Conservation (phyloP, 2,113 vertebrate genomes). For the Gavialis gangeticus region DNA sequence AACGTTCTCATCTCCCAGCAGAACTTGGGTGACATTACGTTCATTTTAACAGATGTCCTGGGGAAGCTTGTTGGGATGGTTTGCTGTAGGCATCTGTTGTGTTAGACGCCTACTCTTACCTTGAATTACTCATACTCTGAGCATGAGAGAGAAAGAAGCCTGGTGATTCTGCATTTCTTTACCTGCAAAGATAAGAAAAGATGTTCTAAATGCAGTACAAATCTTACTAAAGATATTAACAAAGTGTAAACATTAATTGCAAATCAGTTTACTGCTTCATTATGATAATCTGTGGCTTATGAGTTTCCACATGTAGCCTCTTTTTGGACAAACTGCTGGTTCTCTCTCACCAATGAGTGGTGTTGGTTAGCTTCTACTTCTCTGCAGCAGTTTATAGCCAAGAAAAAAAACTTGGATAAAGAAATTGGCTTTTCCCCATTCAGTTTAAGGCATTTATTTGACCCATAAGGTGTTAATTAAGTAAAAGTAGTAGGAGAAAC, state of each 20-base stretch:
- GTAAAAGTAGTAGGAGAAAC: background rate
- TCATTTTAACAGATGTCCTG: background rate
- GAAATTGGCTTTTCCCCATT: background rate
- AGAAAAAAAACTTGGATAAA: background rate
- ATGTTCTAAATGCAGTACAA: background rate
- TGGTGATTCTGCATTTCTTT: background rate
- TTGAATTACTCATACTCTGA: background rate
- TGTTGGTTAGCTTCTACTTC: background rate
- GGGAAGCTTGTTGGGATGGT: background rate
- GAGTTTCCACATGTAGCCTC: constrained; percentile 40
- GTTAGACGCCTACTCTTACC: background rate
- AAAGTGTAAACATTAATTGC: background rate
- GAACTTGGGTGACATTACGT: background rate
- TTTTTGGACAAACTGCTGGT: background rate
- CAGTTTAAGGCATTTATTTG: background rate
- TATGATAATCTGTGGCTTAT: background rate
- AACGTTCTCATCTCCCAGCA: background rate
- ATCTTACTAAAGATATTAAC: background rate
- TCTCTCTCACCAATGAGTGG: constrained; percentile 33
- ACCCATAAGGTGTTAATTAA: background rate
- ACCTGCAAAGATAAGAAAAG: background rate
- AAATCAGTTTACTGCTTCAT: background rate
- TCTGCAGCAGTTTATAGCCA: background rate
- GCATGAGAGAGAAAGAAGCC: background rate
- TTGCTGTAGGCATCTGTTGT: background rate